Percentiles rank a stretch among this genome's conserved stretches.
phyloP scores from a whole-genome alignment of 30 jellyfish, hydroid and myxozoan species.

The Hydractinia symbiolongicarpus region DNA sequence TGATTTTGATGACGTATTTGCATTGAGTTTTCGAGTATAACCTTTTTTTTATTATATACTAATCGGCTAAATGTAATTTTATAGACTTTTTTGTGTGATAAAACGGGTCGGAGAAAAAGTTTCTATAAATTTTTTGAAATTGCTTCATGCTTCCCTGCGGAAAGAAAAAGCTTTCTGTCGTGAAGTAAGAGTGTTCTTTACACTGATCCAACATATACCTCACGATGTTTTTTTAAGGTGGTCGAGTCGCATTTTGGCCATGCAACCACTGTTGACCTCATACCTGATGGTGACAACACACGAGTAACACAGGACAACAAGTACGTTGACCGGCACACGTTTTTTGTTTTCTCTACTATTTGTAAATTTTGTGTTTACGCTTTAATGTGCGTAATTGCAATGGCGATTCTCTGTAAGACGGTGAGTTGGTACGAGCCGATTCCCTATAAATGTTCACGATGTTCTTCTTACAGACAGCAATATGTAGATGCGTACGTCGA shows the following conservation, averaged over 20 bases:
- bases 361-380: not conserved
- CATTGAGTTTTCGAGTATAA: conserved; percentile 53
- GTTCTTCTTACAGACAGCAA: conserved; percentile 41
- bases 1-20: conserved; percentile 47
- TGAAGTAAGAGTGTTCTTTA: too few relatives aligned
- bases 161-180: too few relatives aligned
- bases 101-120: too few relatives aligned
- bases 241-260: conserved; percentile 35
- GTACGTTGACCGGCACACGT: conserved; percentile 23
- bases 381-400: not conserved
- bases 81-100: too few relatives aligned
- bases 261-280: conserved; percentile 26
- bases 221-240: conserved; percentile 20
- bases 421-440: too few relatives aligned
- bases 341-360: not conserved
- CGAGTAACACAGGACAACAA: conserved; percentile 47
- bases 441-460: not conserved
- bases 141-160: too few relatives aligned
- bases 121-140: too few relatives aligned
- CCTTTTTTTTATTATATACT: not conserved
- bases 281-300: conserved; percentile 45
- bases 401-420: not conserved
- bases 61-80: too few relatives aligned
- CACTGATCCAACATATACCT: too few relatives aligned
- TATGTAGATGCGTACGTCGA: conserved; percentile 52